Evolutionary conservation across 2,888 invertebrate species (phyloP).

Genomic region (Phlogophora meticulosa): DNA sequence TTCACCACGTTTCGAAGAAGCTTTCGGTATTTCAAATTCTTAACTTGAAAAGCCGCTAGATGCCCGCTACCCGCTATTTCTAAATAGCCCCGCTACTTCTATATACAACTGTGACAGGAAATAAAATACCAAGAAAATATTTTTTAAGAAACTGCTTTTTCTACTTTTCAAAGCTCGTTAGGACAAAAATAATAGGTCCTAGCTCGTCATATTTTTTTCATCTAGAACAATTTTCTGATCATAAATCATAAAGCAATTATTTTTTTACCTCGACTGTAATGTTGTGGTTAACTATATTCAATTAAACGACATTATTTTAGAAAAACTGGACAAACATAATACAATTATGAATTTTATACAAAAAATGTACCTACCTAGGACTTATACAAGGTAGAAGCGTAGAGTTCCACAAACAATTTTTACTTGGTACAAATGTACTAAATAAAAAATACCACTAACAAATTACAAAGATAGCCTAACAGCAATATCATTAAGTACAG

Average conservation of each 20-base stretch:
- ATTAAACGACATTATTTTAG: background rate
- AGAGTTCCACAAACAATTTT: background rate
- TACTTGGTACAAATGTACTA: too few relatives aligned
- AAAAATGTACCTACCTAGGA: background rate
- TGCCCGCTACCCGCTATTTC: constrained; percentile 27
- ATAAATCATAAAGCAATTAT: constrained; percentile 32
- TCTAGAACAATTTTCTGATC: constrained; percentile 18
- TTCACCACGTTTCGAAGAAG: constrained; percentile 34
- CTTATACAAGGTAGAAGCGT: too few relatives aligned
- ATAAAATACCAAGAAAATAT: background rate
- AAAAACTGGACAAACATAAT: background rate
- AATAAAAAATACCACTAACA: background rate
- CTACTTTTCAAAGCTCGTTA: constrained; percentile 22
- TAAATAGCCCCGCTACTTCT: constrained; percentile 35
- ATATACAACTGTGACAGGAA: background rate
- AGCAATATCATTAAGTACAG: constrained; percentile 17
- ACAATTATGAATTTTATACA: background rate
- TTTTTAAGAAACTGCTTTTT: constrained; percentile 19
- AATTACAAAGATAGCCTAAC: constrained; percentile 15
- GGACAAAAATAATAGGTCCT: constrained; percentile 24
- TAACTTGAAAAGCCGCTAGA: constrained; percentile 8
- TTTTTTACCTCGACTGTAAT: constrained; percentile 3
- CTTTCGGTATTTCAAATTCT: constrained; percentile 32
- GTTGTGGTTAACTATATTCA: background rate
- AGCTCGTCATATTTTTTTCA: constrained; percentile 22